phyloP scores from a whole-genome alignment of 2,888 invertebrate genomes.

The Pterobdella sp. region DNA sequence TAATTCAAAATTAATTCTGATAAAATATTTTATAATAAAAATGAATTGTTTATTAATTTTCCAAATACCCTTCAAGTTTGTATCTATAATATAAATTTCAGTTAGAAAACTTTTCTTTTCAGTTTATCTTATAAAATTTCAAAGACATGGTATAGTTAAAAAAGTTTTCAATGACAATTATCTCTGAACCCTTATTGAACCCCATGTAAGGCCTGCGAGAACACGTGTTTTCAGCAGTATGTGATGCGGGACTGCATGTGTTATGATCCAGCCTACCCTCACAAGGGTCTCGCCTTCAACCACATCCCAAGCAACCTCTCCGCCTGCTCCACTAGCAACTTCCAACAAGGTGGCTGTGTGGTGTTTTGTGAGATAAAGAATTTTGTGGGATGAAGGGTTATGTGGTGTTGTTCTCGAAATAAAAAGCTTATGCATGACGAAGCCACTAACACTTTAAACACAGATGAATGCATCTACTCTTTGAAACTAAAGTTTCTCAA shows the following conservation, averaged over 20 bases:
- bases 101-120: too few species aligned
- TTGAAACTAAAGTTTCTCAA: slow-evolving; percentile 22
- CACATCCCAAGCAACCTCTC: slow-evolving; percentile 19
- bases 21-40: too few species aligned
- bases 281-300: slow-evolving; percentile 29
- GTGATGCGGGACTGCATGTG: slow-evolving; percentile 33
- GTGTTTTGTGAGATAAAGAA: not conserved
- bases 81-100: too few species aligned
- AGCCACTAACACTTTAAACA: not conserved
- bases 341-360: slow-evolving; percentile 32
- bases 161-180: too few species aligned
- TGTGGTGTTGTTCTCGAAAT: not conserved
- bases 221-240: slow-evolving; percentile 35
- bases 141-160: too few species aligned
- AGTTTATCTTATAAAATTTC: too few species aligned
- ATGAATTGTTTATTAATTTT: too few species aligned
- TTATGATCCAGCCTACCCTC: slow-evolving; percentile 33
- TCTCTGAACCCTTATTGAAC: too few species aligned
- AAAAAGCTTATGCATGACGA: not conserved
- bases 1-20: too few species aligned
- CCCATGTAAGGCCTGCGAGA: slow-evolving; percentile 34
- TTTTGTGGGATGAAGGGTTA: not conserved
- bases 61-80: too few species aligned
- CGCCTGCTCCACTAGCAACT: slow-evolving; percentile 32
- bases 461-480: slow-evolving; percentile 23